Base-by-base conservation (phyloP, 1,140 invertebrate genomes). In the Samia ricini region DNA sequence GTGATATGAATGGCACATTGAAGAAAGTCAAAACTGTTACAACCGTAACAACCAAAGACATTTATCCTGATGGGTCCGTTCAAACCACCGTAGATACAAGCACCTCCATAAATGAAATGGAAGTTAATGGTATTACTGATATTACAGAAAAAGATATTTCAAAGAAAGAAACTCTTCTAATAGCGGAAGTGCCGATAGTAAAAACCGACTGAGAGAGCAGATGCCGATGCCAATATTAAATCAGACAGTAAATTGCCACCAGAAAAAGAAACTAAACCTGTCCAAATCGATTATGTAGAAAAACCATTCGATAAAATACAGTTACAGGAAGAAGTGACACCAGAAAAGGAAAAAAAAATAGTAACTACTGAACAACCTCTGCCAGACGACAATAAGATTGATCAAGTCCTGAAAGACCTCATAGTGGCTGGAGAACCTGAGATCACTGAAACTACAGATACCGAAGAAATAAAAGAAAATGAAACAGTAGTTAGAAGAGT, bases 21-120 rank as follows among this genome's bases (percentile, higher is more conserved):
- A 61, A 26, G 57, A 68, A 68, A 63, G 26, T 71, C 0, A 68
- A 68, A 56, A 63, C 54, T n/a, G 48, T 63, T 6, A 71, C 56
- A 10, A 68, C 36, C 7, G 22, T 64, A 2, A 69, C 61, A 6
- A 69, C 63, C 18, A 64, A 51, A 6, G 67, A 63, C 26, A 24
- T 64, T 5, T 63, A 65, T 33, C 76, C 78, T 33, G 81, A 85
- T 68, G 83, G 83, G 7, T 83, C 82, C 12, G 76, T 77, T 52
- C 68, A 68, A 55, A 73, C 65, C 15, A 68, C 56, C 19, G 60
- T 72, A 3, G 66, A 68, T 21, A 68, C 64, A 36, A 66, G 56
- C 23, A 71, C 60, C 6, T 52, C 50, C 15, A 20, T n/a, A 10
- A 51, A 15, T 8, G 50, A 51, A 51, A 18, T 51, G 8, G 50